These are phyloP conservation scores for Drosophila micromelanica DNA, from an alignment of 1,140 invertebrate genomes.

Conservation along the genomic window DNA sequence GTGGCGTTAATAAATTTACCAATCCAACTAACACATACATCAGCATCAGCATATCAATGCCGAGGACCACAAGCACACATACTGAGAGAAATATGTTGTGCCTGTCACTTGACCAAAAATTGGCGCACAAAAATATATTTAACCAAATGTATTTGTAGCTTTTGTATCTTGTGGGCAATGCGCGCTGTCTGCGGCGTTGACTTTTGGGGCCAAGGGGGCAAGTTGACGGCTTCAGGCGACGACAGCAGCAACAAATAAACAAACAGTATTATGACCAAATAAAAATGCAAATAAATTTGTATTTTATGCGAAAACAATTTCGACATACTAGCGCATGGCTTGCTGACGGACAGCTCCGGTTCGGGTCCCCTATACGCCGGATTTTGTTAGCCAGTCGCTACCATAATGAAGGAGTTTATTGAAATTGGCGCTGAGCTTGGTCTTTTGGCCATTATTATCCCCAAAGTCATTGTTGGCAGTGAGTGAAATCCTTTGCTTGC, in stretches of 20 bases:
- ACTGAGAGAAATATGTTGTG: slow-evolving; percentile 4
- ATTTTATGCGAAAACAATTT: slow-evolving; percentile 82
- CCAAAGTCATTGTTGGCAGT: slow-evolving; percentile 64
- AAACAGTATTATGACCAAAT: slow-evolving; percentile 80
- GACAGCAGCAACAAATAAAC: slow-evolving; percentile 60
- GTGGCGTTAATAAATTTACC: slow-evolving; percentile 72
- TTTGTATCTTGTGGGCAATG: slow-evolving; percentile 53
- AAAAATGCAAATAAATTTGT: slow-evolving; percentile 82
- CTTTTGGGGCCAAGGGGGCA: slow-evolving; percentile 41
- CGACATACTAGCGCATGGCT: slow-evolving; percentile 43
- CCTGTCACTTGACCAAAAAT: slow-evolving; percentile 52
- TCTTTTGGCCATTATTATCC: slow-evolving; percentile 38
- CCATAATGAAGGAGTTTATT: slow-evolving; percentile 78
- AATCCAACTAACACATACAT: slow-evolving; percentile 47
- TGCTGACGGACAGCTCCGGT: slow-evolving; percentile 41
- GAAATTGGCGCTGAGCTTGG: slow-evolving; percentile 60
- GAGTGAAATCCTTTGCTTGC: slow-evolving; percentile 53
- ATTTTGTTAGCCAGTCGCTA: background rate
- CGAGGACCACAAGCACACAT: slow-evolving; percentile 37
- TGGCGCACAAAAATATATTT: slow-evolving; percentile 31
- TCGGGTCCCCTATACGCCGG: too few species aligned
- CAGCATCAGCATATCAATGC: slow-evolving; percentile 72
- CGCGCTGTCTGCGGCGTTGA: slow-evolving; percentile 54
- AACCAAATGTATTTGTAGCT: slow-evolving; percentile 37
- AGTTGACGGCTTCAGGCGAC: slow-evolving; percentile 34